Conservation (phyloP, 2,113 vertebrate species). For the Zootoca vivipara region DNA sequence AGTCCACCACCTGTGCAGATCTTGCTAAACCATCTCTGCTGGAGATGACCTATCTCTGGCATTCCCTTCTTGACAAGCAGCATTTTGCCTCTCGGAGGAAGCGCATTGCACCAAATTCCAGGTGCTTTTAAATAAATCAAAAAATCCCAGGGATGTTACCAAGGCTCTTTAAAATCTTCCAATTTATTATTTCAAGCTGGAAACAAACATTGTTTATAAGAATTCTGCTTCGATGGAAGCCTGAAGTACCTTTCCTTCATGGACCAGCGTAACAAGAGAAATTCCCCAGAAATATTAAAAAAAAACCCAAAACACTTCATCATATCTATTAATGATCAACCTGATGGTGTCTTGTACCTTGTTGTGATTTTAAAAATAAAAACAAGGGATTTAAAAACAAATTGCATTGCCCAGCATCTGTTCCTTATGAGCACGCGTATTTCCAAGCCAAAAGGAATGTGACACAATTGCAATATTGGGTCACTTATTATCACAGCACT, state of each 20-base stretch:
- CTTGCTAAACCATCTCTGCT: neutral
- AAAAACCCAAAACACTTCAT: neutral
- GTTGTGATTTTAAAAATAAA: neutral
- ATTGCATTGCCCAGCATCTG: no score
- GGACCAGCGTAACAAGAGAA: neutral
- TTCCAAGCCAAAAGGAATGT: neutral
- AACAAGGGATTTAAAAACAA: neutral
- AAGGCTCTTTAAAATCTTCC: neutral
- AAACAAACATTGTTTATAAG: neutral
- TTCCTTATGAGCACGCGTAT: neutral
- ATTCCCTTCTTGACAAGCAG: slow-evolving; percentile 19
- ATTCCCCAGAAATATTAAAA: no score
- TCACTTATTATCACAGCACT: slow-evolving; percentile 3
- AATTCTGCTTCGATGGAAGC: slow-evolving; percentile 11
- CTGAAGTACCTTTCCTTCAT: neutral
- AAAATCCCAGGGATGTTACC: neutral
- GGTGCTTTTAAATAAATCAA: neutral
- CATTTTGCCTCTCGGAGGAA: slow-evolving; percentile 34
- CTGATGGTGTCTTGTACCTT: neutral
- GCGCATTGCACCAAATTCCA: slow-evolving; percentile 11
- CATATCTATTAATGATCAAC: neutral
- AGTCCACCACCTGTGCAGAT: slow-evolving; percentile 8
- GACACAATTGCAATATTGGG: neutral
- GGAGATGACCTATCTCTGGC: neutral
- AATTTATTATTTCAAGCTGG: slow-evolving; percentile 21